These are phyloP conservation scores for Danaus plexippus DNA, from an alignment of 1,140 invertebrate species.

Conservation along the genomic window DNA sequence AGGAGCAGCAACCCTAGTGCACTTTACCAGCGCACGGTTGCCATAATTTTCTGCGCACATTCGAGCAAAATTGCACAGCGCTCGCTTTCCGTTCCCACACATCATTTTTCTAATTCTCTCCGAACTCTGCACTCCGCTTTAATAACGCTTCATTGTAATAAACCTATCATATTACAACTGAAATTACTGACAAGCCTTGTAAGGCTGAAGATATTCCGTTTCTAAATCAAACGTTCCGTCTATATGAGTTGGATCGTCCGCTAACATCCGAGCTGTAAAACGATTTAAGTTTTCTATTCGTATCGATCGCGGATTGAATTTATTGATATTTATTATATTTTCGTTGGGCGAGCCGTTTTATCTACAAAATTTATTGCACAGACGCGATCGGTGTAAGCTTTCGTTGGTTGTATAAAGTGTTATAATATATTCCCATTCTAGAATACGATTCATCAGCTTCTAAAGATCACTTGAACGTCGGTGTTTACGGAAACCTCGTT, in stretches of 20 bases:
- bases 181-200: slow-evolving; percentile 14
- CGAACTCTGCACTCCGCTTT: slow-evolving; percentile 50
- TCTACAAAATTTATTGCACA: slow-evolving; percentile 60
- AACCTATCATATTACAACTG: slow-evolving; percentile 24
- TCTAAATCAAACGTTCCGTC: slow-evolving; percentile 17
- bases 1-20: slow-evolving; percentile 33
- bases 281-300: slow-evolving; percentile 25
- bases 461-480: slow-evolving; percentile 16
- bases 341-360: slow-evolving; percentile 51
- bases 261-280: slow-evolving; percentile 15
- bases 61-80: slow-evolving; percentile 55
- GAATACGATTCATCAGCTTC: slow-evolving; percentile 27
- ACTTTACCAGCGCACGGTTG: slow-evolving; percentile 48
- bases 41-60: slow-evolving; percentile 63
- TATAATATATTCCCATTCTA: slow-evolving; percentile 40
- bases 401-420: slow-evolving; percentile 41
- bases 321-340: slow-evolving; percentile 57
- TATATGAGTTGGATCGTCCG: slow-evolving; percentile 12
- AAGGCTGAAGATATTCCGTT: slow-evolving; percentile 16
- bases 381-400: slow-evolving; percentile 56
- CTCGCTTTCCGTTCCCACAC: slow-evolving; percentile 61
- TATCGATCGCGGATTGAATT: slow-evolving; percentile 34
- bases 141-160: slow-evolving; percentile 42
- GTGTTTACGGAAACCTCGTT: no score
- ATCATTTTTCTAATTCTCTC: slow-evolving; percentile 66